Evolutionary conservation across 1,140 invertebrate species (phyloP).

Genomic region (Apolygus lucorum): DNA sequence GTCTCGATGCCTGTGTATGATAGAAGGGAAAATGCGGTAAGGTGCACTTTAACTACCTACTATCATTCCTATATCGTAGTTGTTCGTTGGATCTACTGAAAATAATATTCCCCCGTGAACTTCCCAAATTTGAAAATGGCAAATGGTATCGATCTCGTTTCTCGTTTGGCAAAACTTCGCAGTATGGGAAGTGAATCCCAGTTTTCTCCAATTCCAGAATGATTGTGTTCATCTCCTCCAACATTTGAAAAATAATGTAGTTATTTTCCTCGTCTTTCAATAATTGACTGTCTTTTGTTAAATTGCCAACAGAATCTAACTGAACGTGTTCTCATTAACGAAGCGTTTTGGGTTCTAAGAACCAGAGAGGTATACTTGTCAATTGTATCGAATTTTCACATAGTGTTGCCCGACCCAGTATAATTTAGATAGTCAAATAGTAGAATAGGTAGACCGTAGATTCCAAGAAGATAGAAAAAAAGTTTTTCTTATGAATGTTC

Average conservation of each 20-base stretch:
- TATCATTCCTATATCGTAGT: too few species aligned
- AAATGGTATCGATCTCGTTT: too few species aligned
- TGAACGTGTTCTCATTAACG: constrained; percentile 85
- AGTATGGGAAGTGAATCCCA: too few species aligned
- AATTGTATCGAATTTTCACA: constrained; percentile 20
- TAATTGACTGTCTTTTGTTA: constrained; percentile 16
- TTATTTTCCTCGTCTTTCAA: not conserved
- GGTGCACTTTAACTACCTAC: too few species aligned
- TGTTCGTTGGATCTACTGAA: too few species aligned
- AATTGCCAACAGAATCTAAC: constrained; percentile 70
- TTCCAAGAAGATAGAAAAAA: constrained; percentile 11
- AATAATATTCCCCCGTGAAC: too few species aligned
- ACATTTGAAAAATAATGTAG: too few species aligned
- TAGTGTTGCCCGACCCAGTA: constrained; percentile 28
- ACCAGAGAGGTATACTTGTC: constrained; percentile 64
- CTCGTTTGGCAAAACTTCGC: too few species aligned
- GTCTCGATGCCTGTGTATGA: constrained; percentile 88
- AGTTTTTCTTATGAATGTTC: constrained; percentile 20
- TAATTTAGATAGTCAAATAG: constrained; percentile 25
- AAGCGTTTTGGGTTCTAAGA: constrained; percentile 81
- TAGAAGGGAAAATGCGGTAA: constrained; percentile 64
- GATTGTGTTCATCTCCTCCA: too few species aligned
- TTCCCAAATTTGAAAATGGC: too few species aligned
- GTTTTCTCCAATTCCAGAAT: too few species aligned
- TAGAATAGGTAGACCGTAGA: constrained; percentile 25